phyloP scores from a whole-genome alignment of 2,888 invertebrate species.

The Drosophila quinaria region DNA sequence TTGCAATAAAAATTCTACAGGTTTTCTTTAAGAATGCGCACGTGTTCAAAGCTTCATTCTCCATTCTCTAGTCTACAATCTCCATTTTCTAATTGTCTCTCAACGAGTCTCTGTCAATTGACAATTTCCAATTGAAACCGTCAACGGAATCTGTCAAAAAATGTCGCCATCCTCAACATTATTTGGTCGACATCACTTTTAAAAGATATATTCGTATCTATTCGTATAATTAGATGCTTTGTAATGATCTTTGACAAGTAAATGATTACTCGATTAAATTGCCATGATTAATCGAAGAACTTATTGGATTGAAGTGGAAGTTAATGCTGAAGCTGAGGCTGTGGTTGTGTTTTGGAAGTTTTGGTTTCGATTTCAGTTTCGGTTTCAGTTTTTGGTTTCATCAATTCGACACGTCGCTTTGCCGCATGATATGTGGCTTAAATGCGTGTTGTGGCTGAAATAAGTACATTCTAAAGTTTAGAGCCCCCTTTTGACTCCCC shows the following conservation, averaged over 20 bases:
- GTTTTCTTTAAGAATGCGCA: constrained; percentile 67
- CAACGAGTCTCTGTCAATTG: constrained; percentile 8
- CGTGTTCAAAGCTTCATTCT: constrained; percentile 56
- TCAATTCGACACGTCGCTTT: constrained; percentile 60
- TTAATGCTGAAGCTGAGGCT: neutral
- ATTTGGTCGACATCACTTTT: neutral
- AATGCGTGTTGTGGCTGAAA: constrained; percentile 74
- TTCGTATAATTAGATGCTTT: constrained; percentile 70
- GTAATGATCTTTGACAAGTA: constrained; percentile 73
- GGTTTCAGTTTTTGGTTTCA: constrained; percentile 34
- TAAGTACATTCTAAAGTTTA: constrained; percentile 73
- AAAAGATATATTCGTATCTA: constrained; percentile 16
- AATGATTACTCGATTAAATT: constrained; percentile 80
- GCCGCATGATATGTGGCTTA: constrained; percentile 72
- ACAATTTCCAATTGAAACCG: constrained; percentile 33
- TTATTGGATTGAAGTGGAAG: neutral
- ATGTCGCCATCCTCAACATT: constrained; percentile 33
- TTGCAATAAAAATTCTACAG: constrained; percentile 36
- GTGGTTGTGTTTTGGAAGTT: neutral
- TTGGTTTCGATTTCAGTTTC: constrained; percentile 18
- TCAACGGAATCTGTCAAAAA: constrained; percentile 66
- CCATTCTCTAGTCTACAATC: constrained; percentile 7
- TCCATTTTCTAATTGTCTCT: constrained; percentile 29
- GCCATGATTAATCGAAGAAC: constrained; percentile 70
- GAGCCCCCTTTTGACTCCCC: constrained; percentile 2